Base-by-base conservation (phyloP, 2,888 invertebrate genomes). In the Rhabditoides inermis region DNA sequence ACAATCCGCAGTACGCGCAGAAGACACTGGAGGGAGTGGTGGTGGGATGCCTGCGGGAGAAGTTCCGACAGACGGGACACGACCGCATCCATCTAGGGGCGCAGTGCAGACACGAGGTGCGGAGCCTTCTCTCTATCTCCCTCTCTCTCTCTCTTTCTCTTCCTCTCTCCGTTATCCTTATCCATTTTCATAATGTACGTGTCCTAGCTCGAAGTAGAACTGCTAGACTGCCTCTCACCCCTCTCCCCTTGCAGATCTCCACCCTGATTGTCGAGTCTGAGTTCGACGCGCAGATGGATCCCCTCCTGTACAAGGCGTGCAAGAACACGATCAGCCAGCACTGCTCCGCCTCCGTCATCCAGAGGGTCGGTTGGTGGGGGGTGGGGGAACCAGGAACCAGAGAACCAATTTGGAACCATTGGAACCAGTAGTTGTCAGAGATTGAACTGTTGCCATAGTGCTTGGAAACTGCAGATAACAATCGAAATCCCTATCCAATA, bases 221-320 rank as follows among this genome's bases (percentile, higher is more conserved):
- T 42, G 51, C n/a, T n/a, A n/a, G n/a, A n/a, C n/a, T n/a, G n/a
- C n/a, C n/a, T n/a, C 18, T 15, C 25, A 44, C 20, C 5, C 15
- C 18, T 35, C 41, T 26, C 25, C 25, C 45, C 83, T 83, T 28
- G 51, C 49, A 64, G 59, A 55, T 68, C 18, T 61, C 63, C 6
- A 45, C 58, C 22, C 54, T 69, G 15, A 77, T 76, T 41, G 51
- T 76, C 26, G 76, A 75, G 50, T 63, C 68, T 69, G 91, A 91
- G 15, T 79, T 90, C 30, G 90, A 95, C 79, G 87, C 90, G 75
- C 85, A 88, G 71, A 81, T 92, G 53, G 91, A 95, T 81, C 90
- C 91, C 0, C 79, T 88, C 42, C 82, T 95, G 40, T 85, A 86
- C 61, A 58, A 68, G 51, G 83, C 88, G 54, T 95, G 95, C 77